Evolutionary conservation across 2,797 vertebrate species (phyloP), one percentile per base, ranked within the genome.

Genomic region (Serranus cabrilla): DNA sequence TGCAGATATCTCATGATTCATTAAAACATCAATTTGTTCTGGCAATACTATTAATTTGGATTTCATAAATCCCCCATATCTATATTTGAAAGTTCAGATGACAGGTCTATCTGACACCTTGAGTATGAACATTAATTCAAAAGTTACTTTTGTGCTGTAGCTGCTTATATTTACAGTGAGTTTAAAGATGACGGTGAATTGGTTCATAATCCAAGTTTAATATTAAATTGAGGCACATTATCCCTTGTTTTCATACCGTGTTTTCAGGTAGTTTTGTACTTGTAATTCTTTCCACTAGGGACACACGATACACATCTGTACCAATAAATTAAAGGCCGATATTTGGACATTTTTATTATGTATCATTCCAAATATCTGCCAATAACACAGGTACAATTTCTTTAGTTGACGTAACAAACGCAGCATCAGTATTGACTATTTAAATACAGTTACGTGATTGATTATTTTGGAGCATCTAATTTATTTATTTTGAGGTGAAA

Each of bases 11-110:
- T 70, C 56, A 65, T 81, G 18, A 77, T 63, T 63, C 17, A 65
- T 79, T 81, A 47, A 83, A 76, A 12, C 9, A 3, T 56, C 20
- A 42, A 14, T 74, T 76, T 69, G 46, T 42, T 56, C 47, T 17
- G 0, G 40, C 50, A 73, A 5, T 64, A 50, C 31, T 45, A 2
- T 73, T 64, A 21, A 60, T 62, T 73, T 21, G 39, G 27, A 46
- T 75, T 76, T 69, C 20, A 34, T 60, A 45, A 60, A 79, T 69
- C 59, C 59, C 1, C 9, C 31, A 43, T 37, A 23, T 37, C 47
- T 20, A 14, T 25, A 39, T 51, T 45, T 17, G 27, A 52, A 75
- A 58, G 46, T 56, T 57, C 34, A 31, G n/a, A 56, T 64, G 50
- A 61, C 43, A 21, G 47, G 20, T 66, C 40, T 39, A 23, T 74